A percentile compares a stretch with the other conserved stretches of the same genome.
Evolutionary conservation across 2,888 invertebrate genomes (phyloP).

Genomic region (Acronicta psi): DNA sequence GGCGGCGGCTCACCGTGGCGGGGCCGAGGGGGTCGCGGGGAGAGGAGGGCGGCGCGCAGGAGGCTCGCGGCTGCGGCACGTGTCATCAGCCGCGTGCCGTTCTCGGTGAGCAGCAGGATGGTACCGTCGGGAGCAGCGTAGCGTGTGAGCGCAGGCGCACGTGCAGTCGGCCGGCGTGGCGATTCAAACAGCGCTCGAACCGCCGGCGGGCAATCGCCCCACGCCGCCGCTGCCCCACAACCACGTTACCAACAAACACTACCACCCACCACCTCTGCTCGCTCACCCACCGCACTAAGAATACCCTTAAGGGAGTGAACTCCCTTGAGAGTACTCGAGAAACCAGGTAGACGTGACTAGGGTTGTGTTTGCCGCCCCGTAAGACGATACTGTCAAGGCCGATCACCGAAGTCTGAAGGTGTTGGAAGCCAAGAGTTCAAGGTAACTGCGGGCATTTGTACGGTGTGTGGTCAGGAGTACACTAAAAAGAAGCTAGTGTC

Average conservation of each 20-base stretch:
- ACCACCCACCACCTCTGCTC: slow-evolving; percentile 73
- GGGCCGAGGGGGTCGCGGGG: slow-evolving; percentile 87
- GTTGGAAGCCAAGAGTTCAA: slow-evolving; percentile 87
- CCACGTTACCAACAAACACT: slow-evolving; percentile 83
- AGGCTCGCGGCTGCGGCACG: slow-evolving; percentile 87
- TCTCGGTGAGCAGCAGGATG: slow-evolving; percentile 90
- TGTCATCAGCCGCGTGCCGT: slow-evolving; percentile 90
- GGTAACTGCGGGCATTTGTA: slow-evolving; percentile 89
- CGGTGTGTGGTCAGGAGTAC: slow-evolving; percentile 88
- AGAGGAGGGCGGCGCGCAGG: slow-evolving; percentile 87
- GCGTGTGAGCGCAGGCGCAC: slow-evolving; percentile 88
- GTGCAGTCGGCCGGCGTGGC: slow-evolving; percentile 80
- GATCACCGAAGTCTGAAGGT: slow-evolving; percentile 85
- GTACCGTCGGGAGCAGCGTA: slow-evolving; percentile 90
- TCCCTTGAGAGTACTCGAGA: slow-evolving; percentile 82
- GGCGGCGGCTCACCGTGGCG: slow-evolving; percentile 87
- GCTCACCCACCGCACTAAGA: slow-evolving; percentile 75
- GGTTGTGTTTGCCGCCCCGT: slow-evolving; percentile 80
- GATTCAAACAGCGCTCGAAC: slow-evolving; percentile 88
- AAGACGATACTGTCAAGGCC: slow-evolving; percentile 71
- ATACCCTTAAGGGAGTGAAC: slow-evolving; percentile 77
- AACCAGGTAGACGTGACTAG: slow-evolving; percentile 73
- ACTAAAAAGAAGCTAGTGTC: slow-evolving; percentile 89
- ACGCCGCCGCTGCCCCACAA: slow-evolving; percentile 87
- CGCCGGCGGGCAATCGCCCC: slow-evolving; percentile 86